phyloP scores from a whole-genome alignment of 2,113 vertebrate genomes.

The Psophia crepitans region DNA sequence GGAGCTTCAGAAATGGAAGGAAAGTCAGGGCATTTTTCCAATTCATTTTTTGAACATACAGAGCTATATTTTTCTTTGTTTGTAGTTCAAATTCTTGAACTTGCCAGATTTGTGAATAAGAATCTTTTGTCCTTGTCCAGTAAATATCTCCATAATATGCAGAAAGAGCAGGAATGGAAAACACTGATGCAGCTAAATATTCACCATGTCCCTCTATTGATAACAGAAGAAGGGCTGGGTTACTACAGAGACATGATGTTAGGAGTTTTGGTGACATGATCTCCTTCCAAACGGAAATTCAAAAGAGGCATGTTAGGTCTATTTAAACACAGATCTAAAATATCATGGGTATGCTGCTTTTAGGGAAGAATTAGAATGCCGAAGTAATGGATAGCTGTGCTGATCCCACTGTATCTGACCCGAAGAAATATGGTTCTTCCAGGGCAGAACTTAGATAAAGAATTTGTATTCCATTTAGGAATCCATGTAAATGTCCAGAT shows the following conservation, averaged over 20 bases:
- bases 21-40: background rate
- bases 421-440: background rate
- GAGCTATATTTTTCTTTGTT: constrained; percentile 20
- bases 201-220: background rate
- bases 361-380: background rate
- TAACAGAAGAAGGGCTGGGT: background rate
- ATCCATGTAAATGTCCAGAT: background rate
- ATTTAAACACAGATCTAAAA: background rate
- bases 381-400: background rate
- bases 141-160: background rate
- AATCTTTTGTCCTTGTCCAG: background rate
- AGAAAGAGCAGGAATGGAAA: background rate
- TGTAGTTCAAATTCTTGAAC: background rate
- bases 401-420: background rate
- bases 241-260: background rate
- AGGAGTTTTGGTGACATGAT: background rate
- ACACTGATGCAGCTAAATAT: background rate
- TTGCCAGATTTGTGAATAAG: constrained; percentile 35
- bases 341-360: background rate
- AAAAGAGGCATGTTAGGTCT: background rate
- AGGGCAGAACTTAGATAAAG: background rate
- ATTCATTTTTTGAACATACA: background rate
- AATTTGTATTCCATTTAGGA: background rate
- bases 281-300: background rate
- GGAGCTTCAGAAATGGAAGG: background rate